Evolutionary conservation across 2,888 invertebrate species (phyloP), one percentile per base, ranked within the genome.

Genomic region (Scaptomyza cyrtandrae): DNA sequence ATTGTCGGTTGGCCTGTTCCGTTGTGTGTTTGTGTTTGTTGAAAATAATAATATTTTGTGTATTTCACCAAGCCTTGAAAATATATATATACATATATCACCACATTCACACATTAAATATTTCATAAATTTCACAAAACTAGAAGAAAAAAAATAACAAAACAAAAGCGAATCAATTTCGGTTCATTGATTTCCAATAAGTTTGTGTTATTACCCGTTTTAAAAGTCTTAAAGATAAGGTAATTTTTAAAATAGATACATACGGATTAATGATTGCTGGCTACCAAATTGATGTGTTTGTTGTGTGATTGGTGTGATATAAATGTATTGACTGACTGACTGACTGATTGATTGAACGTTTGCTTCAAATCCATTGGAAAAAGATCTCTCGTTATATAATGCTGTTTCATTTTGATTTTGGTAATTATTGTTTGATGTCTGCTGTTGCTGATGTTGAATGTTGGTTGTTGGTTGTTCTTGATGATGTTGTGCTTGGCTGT

Each of bases 391-490:
- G 29, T 29, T 33, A 45, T 29, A 16, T 56, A 33, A 35, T 43
- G 44, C 27, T 52, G 37, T 57, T 57, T 57, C 3, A 24, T 14
- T 55, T 19, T 58, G 48, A 33, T 68, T 43, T 48, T 43, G 44
- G 29, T 55, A 16, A 13, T 31, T 24, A 44, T 37, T 31, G 37
- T 41, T 45, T 58, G 57, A 31, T 44, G 35, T 37, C 35, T 43
- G 48, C 48, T 66, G 43, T 58, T 45, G 14, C 1, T 66, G 35
- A 63, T 48, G 45, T 62, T 45, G 39, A 29, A 19, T 19, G 54
- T 27, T 6, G 10, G 24, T 62, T 53, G 45, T 62, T 61, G 24
- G 24, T 24, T 24, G 24, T 24, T 24, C 4, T 24, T 24, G 4
- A 4, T 24, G 24, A 24, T 24, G 24, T 4, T 24, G 29, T 60